Base-by-base conservation (phyloP, 2,888 invertebrate species). In the Tinea pellionella region DNA sequence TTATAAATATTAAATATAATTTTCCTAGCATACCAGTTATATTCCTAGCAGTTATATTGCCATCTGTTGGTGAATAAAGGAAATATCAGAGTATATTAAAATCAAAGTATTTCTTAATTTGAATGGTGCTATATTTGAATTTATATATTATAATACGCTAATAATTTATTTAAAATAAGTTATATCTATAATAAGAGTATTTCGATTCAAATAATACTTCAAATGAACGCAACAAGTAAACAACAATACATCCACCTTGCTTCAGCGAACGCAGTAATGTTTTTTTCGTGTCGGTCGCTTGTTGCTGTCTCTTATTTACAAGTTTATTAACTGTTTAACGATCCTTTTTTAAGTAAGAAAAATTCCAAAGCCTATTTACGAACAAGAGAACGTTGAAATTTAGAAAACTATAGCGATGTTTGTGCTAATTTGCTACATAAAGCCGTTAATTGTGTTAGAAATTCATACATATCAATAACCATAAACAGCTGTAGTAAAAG, bases 401-500 rank as follows among this genome's bases (percentile, higher is more conserved):
- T 53, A n/a, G 19, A 53, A 47, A 53, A 24, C 53, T 12, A 8
- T 24, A 8, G 47, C 24, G 24, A 2, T 16, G 9, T 19, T 47
- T 4, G 24, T 53, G 53, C 53, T 53, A 53, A 53, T 24, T 53
- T 6, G 24, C 24, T 53, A 18, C 24, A 24, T 24, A 53, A 24
- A 2, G 13, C n/a, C 15, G 57, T 57, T 57, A 57, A 57, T 57
- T 57, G 32, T 19, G 13, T 57, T 57, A 57, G 18, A 57, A 57
- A 57, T 15, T 12, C 15, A 2, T 15, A 19, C 18, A 32, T n/a
- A 53, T 24, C 24, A 53, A 53, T 53, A 18, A 53, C 24, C 53
- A 57, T 59, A 74, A 75, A 77, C 77, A 77, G 75, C 75, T 78
- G 71, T 72, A 71, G 64, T 68, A 57, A 55, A 55, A 55, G 55